Base-by-base conservation (phyloP, 2,113 vertebrate genomes). In the Abramis brama region DNA sequence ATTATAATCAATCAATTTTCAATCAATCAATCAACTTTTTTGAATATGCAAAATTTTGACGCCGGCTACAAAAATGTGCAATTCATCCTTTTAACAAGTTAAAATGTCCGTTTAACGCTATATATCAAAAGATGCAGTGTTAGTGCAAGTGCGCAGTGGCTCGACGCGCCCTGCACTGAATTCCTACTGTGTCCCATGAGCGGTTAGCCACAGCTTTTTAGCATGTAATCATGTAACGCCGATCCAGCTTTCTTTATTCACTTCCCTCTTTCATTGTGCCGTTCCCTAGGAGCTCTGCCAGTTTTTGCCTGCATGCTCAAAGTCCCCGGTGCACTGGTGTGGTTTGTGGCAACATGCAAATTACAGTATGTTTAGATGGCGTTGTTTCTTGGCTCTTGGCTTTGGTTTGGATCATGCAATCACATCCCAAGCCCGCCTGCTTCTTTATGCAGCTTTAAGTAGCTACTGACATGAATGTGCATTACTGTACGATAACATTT, bases 211-310 rank as follows among this genome's bases (percentile, higher is more conserved):
- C 70, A 74, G 47, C 70, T 78, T 82, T 76, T 82, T 17, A 74
- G 74, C 25, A 50, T 85, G 74, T 83, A 83, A 88, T 86, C 81
- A 85, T 84, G 33, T 39, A 30, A 79, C 27, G 0, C 71, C 15
- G 76, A 70, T 62, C 68, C 87, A 76, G 27, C 86, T 79, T 80
- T 87, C 78, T 85, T 87, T 85, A 60, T 57, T n/a, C 79, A 64
- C 79, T 60, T 82, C 85, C 25, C 68, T 89, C 43, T 33, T 78
- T 59, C 45, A 76, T 70, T 70, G 70, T 86, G 77, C 19, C 3
- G 55, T 59, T 60, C 66, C 12, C 43, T 21, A 59, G 71, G 52
- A 82, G 78, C 47, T 19, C 82, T 68, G 77, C 71, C 85, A 85
- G 78, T 9, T 57, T 36, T 50, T 12, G 13, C 62, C 82, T 68